Base-by-base conservation (phyloP, 2,888 invertebrate genomes). In the Agelastica alni region DNA sequence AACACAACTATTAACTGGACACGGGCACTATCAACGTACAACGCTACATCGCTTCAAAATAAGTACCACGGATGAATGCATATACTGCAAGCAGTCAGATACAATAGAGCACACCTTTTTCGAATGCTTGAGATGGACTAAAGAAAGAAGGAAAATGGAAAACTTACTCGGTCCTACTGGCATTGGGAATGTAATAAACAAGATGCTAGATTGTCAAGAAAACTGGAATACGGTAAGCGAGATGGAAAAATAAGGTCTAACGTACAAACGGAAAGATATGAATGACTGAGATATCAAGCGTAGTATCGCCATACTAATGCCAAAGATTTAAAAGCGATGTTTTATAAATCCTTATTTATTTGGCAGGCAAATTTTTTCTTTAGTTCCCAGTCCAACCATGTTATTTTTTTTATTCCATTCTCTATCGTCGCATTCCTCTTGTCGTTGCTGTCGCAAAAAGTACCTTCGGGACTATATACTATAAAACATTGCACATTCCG, bases 401-500 rank as follows among this genome's bases (percentile, higher is more conserved):
- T 30, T 43, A 10, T 7, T 42, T 28, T 30, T 20, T 16, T 31
- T 18, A 13, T 17, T 32, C 17, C 26, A 10, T 31, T 30, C 18
- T 5, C 22, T 18, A 9, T 32, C 32, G 26, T 12, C 28, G 18
- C 10, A 32, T 10, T 32, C 45, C 22, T 34, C 34, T 32, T 32
- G 31, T 18, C 6, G 31, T 17, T 20, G 20, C 32, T 22, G 45
- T 34, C 31, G 34, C 10, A 45, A 22, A 20, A 22, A 31, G 34
- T 20, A 39, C 45, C 31, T 34, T 32, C 45, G 34, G 37, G 37
- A 39, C 37, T 39, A 39, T 34, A 34, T 37, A 17, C 37, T 18
- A 37, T 42, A 45, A 39, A 52, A 26, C 58, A 58, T 60, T 42
- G 48, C 52, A 46, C 53, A 62, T 62, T 60, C 62, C 58, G 58